Evolutionary conservation across 2,113 vertebrate species (phyloP).

Genomic region (Atractosteus spatula): DNA sequence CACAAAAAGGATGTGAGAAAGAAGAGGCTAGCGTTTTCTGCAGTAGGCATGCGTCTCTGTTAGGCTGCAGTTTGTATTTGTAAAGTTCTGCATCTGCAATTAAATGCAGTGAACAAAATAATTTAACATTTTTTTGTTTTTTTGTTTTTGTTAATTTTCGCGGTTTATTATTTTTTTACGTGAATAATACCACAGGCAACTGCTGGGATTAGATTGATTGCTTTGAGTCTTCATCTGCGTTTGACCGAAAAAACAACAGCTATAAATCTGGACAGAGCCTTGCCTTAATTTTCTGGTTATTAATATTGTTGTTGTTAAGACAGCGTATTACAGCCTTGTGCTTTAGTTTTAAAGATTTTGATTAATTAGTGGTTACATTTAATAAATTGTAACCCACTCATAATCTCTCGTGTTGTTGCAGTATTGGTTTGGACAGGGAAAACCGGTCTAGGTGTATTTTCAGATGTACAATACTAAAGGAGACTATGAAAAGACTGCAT

Average conservation of each 20-base stretch:
- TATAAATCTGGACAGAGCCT: constrained; percentile 2
- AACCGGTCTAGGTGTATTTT: neutral
- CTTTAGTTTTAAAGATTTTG: neutral
- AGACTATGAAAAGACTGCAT: no score
- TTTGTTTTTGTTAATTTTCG: neutral
- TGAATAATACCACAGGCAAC: neutral
- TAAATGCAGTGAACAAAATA: neutral
- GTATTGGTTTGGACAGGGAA: neutral
- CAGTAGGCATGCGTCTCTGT: constrained; percentile 31
- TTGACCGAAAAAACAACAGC: neutral
- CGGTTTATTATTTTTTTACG: neutral
- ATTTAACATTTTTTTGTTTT: no score
- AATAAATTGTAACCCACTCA: neutral
- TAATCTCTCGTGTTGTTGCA: constrained; percentile 5
- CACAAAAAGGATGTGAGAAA: constrained; percentile 38
- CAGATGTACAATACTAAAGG: no score
- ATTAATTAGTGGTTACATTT: no score
- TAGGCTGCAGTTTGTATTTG: constrained; percentile 9
- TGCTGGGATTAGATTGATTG: constrained; percentile 1
- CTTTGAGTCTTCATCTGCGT: neutral
- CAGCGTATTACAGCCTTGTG: neutral
- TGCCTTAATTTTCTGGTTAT: neutral
- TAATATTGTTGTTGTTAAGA: neutral
- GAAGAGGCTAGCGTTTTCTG: constrained; percentile 23
- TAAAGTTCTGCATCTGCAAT: neutral